Percentiles rank a stretch among this genome's conserved stretches.
Conservation (phyloP, 1,140 invertebrate genomes). For the Archegozetes longisetosus region DNA sequence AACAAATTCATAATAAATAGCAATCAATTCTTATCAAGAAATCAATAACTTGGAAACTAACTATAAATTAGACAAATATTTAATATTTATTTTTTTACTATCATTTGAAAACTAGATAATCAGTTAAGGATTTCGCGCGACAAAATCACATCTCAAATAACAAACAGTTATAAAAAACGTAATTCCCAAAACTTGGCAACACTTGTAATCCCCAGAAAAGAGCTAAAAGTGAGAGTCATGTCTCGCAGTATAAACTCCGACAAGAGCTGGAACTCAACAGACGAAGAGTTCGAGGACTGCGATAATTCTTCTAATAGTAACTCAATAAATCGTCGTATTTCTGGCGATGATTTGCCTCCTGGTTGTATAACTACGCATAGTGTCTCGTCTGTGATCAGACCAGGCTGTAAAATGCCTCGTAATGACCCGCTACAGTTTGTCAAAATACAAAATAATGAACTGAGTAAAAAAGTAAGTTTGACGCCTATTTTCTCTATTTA, state of each 20-base stretch:
- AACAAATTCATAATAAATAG: no score
- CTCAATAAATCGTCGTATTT: neutral
- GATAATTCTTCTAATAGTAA: conserved; percentile 7
- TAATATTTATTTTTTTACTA: no score
- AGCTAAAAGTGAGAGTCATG: conserved; percentile 4
- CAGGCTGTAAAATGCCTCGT: conserved; percentile 4
- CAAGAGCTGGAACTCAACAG: no score
- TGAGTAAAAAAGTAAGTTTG: conserved; percentile 20
- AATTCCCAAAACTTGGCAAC: no score
- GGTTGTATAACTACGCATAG: conserved; percentile 10
- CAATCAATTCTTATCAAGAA: no score
- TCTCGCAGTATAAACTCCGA: conserved; percentile 1
- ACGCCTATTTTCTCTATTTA: neutral
- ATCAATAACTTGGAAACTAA: no score
- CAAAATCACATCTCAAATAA: no score
- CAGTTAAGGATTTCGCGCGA: no score
- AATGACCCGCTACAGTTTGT: conserved; percentile 23
- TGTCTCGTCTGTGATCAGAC: conserved; percentile 7
- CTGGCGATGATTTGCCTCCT: neutral
- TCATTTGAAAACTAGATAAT: no score
- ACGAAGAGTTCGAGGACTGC: conserved; percentile 2
- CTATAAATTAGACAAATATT: no score
- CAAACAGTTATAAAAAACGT: no score
- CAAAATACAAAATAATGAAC: conserved; percentile 21
- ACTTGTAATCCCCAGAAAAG: neutral